Evolutionary conservation across 2,797 vertebrate species (phyloP), one percentile per base, ranked within the genome.

Genomic region (Atherinosoma microstoma): DNA sequence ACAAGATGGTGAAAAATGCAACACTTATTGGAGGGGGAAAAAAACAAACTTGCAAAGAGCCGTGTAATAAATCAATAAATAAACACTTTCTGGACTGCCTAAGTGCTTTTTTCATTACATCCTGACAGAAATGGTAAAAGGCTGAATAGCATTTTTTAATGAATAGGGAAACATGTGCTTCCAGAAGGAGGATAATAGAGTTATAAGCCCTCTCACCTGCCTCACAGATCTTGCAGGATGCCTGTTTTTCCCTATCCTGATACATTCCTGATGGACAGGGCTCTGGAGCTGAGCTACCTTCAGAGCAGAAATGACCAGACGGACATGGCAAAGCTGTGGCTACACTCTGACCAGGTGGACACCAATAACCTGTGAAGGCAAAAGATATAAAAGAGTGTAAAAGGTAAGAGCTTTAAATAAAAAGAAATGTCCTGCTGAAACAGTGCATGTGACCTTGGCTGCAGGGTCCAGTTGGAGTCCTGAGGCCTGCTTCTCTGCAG

Each of bases 401-500:
- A 6, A 67, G 12, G 27, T 8, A 30, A 38, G 13, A 24, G 16
- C 1, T 24, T 22, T 35, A 36, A 34, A 15, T 57, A 40, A 22
- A 27, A 24, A 0, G 70, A 22, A 22, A 0, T 15, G 32, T 62
- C 18, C 32, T 62, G 32, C 38, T 64, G 12, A 16, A 42, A 34
- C 51, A 66, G 27, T 15, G 18, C 2, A 58, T 8, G 1, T 93
- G 74, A 97, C 97, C 97, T 91, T 92, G 88, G 67, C 89, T 88
- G 83, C 97, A 99, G 70, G 92, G 92, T 67, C 95, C 96, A 4
- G 93, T 94, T 0, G 97, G 96, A 29, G 89, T 76, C 49, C 59
- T 92, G 54, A 97, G 95, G 22, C 97, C 97, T 1, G 91, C 72
- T 0, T 58, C 84, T 65, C 86, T 79, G 3, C 97, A 98, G 70